Base-by-base conservation (phyloP, 2,113 vertebrate genomes). In the Hippocampus barbouri region DNA sequence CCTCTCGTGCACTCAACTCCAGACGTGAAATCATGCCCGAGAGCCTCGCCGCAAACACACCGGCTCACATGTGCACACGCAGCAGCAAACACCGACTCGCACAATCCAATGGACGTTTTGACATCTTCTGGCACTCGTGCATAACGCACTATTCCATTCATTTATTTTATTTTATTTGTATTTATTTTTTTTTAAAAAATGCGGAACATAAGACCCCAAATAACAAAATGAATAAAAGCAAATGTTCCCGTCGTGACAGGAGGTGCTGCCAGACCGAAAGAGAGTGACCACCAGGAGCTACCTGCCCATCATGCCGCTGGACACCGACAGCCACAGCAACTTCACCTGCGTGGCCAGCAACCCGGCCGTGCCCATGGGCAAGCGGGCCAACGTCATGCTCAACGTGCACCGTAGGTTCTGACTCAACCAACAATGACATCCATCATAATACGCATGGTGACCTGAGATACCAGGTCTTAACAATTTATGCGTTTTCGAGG, bases 321-420 rank as follows among this genome's bases (percentile, higher is more conserved):
- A 98, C 85, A 91, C 91, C 0, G 97, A 98, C 91, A 96, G 95
- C 0, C 93, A 95, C 5, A 78, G 93, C 0, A 93, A 95, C 34
- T 97, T 94, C 87, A 93, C 93, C 43, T 98, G 96, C 56, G 93
- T 94, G 53, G 93, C 95, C 57, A 82, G 89, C 79, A 98, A 98
- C 7, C 93, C 93, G 0, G 97, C 97, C 8, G 77, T 94, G 67
- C 97, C 95, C 0, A 89, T 79, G 0, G 97, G 97, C 69, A 98
- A 93, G 86, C 93, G 94, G 82, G 90, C 93, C 5, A 94, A 90
- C 0, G 79, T 98, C n/a, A 90, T 87, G 67, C 95, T 98, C 12
- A 95, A 98, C 0, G 93, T 98, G 8, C 97, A 98, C 85, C 96
- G 97, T 98, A 86, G 85, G 96, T 91, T 34, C 59, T 61, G 5